Conservation (phyloP, 2,888 invertebrate species). For the Muscina levida region DNA sequence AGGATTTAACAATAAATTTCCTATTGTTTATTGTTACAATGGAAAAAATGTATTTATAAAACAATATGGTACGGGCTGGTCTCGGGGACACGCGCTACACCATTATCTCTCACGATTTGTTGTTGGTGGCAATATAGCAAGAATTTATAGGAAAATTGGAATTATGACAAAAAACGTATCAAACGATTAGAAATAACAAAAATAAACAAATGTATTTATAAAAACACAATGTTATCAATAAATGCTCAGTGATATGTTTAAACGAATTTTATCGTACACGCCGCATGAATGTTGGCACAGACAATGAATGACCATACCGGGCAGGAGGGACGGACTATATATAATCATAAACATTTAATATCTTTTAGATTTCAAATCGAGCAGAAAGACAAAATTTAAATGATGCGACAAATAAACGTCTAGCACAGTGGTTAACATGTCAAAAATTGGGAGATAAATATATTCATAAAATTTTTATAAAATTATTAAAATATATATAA, state of each 20-base stretch:
- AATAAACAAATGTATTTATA: slow-evolving; percentile 17
- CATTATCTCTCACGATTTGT: neutral
- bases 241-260: slow-evolving; percentile 5
- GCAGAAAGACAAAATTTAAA: neutral
- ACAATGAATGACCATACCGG: too few species aligned
- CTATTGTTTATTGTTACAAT: slow-evolving; percentile 4
- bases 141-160: neutral
- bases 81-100: too few species aligned
- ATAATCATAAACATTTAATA: neutral
- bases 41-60: slow-evolving; percentile 2
- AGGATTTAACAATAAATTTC: neutral
- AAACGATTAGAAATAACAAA: neutral
- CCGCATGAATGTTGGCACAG: neutral
- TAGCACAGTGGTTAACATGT: too few species aligned
- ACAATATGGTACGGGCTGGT: neutral
- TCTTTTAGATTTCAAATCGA: neutral
- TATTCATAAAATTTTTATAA: too few species aligned
- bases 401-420: neutral
- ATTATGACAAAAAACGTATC: neutral
- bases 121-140: neutral
- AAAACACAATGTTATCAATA: slow-evolving; percentile 2
- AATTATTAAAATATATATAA: too few species aligned
- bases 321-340: too few species aligned
- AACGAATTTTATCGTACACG: neutral
- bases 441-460: too few species aligned